Evolutionary conservation across 2,797 vertebrate species (phyloP).

Genomic region (Trichosurus vulpecula): DNA sequence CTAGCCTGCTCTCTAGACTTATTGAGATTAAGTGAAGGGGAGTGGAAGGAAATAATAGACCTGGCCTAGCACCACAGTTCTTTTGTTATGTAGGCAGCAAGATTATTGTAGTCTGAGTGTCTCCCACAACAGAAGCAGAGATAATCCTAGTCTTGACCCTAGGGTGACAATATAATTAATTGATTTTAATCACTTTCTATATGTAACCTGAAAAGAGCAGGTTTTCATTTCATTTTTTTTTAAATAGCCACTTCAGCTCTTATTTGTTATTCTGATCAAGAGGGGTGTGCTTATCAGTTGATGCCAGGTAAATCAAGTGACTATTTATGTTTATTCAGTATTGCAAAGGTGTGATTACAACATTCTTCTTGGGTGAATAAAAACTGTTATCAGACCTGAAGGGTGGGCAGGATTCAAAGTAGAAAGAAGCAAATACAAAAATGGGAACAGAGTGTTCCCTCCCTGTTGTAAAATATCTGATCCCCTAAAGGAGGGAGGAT

Average conservation of each 20-base stretch:
- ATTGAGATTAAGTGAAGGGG: background rate
- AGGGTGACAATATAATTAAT: background rate
- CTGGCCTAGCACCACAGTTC: background rate
- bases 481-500: conserved; percentile 3
- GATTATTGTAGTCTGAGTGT: background rate
- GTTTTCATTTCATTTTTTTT: conserved; percentile 41
- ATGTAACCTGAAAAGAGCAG: conserved; percentile 30
- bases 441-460: conserved; percentile 62
- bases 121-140: background rate
- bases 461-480: conserved; percentile 58
- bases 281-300: conserved; percentile 79
- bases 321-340: conserved; percentile 77
- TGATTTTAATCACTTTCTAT: conserved; percentile 13
- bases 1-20: background rate
- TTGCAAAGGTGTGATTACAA: conserved; percentile 73
- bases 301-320: conserved; percentile 71
- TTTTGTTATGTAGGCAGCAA: background rate
- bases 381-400: conserved; percentile 77
- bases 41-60: background rate
- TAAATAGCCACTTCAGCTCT: conserved; percentile 44
- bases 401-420: conserved; percentile 58
- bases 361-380: conserved; percentile 79
- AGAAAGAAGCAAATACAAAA: conserved; percentile 75
- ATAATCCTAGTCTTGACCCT: background rate
- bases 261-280: conserved; percentile 74